Conservation (phyloP, 2,113 vertebrate genomes). For the Stigmatopora nigra region DNA sequence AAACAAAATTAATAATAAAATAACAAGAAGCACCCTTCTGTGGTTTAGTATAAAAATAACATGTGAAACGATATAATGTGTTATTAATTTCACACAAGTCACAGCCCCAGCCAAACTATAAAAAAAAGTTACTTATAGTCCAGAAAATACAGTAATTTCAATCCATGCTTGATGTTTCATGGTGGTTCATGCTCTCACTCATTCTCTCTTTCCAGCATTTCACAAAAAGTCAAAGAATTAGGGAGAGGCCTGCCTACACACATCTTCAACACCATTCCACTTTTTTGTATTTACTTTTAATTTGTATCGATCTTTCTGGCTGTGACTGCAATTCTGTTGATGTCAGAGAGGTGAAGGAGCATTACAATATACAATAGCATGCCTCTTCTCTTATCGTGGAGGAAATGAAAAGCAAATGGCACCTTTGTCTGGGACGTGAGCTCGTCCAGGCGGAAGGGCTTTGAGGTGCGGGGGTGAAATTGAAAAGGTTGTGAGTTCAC, state of each 20-base stretch:
- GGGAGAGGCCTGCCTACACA: not conserved
- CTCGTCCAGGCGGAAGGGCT: slow-evolving; percentile 68
- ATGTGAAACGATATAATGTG: too few species aligned
- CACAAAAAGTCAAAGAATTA: slow-evolving; percentile 39
- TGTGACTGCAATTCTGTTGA: slow-evolving; percentile 66
- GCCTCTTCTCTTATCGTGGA: slow-evolving; percentile 61
- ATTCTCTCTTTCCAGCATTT: slow-evolving; percentile 16
- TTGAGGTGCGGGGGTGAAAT: slow-evolving; percentile 66
- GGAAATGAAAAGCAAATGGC: slow-evolving; percentile 79
- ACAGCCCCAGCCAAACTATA: too few species aligned
- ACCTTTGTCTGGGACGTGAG: slow-evolving; percentile 72
- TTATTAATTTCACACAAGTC: too few species aligned
- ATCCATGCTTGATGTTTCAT: not conserved
- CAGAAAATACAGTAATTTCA: not conserved
- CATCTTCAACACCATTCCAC: slow-evolving; percentile 29
- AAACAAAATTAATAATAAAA: too few species aligned
- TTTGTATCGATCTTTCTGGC: slow-evolving; percentile 73
- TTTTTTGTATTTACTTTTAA: slow-evolving; percentile 81
- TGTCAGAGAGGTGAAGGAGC: slow-evolving; percentile 72
- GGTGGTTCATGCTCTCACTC: not conserved
- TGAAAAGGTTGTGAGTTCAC: slow-evolving; percentile 77
- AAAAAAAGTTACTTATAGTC: not conserved
- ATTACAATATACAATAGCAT: slow-evolving; percentile 77
- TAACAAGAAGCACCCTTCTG: too few species aligned
- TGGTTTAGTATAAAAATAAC: too few species aligned